Evolutionary conservation across 2,113 vertebrate genomes (phyloP).

Genomic region (Dolichotis patagonum): DNA sequence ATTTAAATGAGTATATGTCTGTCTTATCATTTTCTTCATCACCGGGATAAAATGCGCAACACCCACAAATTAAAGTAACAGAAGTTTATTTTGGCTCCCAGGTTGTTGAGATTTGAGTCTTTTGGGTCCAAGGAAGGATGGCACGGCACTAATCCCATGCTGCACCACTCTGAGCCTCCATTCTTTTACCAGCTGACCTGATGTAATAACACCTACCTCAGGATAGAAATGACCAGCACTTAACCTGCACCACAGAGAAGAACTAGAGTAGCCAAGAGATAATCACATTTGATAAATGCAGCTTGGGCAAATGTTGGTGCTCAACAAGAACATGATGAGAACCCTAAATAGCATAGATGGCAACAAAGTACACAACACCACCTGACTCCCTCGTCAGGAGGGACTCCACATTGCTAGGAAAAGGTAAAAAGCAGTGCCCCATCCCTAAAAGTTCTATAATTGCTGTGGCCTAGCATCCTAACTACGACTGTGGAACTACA

Average conservation of each 20-base stretch:
- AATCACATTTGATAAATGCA: background rate
- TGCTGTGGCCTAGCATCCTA: background rate
- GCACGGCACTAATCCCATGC: background rate
- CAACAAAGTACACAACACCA: background rate
- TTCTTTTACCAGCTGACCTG: background rate
- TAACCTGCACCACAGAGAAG: background rate
- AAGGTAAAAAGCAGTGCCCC: background rate
- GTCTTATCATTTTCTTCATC: background rate
- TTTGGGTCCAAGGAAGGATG: background rate
- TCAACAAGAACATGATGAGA: background rate
- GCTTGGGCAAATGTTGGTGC: background rate
- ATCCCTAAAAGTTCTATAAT: background rate
- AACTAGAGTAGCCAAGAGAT: background rate
- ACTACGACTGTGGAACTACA: too few species aligned
- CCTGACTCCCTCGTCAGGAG: background rate
- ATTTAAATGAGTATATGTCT: background rate
- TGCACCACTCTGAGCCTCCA: background rate
- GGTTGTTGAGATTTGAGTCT: background rate
- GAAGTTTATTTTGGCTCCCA: background rate
- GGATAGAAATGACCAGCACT: background rate
- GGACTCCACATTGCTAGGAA: background rate
- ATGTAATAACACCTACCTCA: background rate
- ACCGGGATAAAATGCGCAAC: background rate
- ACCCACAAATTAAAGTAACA: background rate
- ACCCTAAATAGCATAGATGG: background rate